Evolutionary conservation across 1,140 invertebrate genomes (phyloP).

Genomic region (Drosophila erecta): DNA sequence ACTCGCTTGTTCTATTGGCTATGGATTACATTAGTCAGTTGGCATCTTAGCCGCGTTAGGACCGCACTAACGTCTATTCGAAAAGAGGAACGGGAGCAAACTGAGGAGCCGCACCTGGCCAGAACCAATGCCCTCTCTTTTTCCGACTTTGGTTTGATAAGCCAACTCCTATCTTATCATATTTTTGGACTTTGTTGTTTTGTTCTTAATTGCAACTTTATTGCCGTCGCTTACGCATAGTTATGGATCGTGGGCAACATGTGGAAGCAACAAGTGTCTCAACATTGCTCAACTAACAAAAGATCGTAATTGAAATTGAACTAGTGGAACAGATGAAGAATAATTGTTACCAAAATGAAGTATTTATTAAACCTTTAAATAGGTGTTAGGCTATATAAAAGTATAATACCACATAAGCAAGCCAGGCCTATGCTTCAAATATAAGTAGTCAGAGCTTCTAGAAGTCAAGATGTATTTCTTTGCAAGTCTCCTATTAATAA

Average conservation of each 20-base stretch:
- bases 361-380: no score
- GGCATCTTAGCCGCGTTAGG: constrained; percentile 45
- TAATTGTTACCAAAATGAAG: no score
- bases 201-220: constrained; percentile 36
- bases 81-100: constrained; percentile 39
- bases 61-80: constrained; percentile 59
- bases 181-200: constrained; percentile 10
- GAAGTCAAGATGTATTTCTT: neutral
- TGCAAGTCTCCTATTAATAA: neutral
- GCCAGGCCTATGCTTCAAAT: neutral
- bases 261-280: constrained; percentile 30
- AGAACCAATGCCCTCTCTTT: constrained; percentile 1
- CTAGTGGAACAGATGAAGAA: neutral
- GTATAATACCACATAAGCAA: neutral
- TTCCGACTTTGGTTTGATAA: constrained; percentile 42
- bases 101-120: constrained; percentile 35
- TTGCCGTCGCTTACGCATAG: constrained; percentile 37
- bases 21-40: constrained; percentile 23
- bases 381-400: no score
- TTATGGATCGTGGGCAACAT: constrained; percentile 19
- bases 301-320: neutral
- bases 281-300: neutral
- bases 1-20: constrained; percentile 9
- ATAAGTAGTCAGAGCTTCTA: no score
- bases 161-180: constrained; percentile 60